Evolutionary conservation across 2,797 vertebrate genomes (phyloP), one percentile per base, ranked within the genome.

Genomic region (Falco concolor): DNA sequence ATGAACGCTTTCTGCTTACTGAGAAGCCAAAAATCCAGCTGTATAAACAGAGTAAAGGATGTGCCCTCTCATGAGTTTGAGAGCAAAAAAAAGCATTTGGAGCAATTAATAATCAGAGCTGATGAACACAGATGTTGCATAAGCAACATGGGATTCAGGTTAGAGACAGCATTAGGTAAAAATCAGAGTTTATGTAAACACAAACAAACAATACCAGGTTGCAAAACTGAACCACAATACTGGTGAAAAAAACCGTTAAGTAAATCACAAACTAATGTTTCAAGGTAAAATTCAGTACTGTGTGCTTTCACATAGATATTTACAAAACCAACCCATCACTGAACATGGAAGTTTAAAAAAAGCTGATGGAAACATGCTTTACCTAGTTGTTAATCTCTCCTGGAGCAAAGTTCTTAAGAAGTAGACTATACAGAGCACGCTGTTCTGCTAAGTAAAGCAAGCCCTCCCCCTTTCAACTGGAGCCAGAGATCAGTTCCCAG

Each of bases 201-300:
- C 3, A 3, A 87, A 20, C 0, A 0, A 76, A 75, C 34, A 61
- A 34, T 12, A 20, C 6, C 2, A 1, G 18, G 17, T 2, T 68
- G 47, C 34, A 91, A 90, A 94, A 64, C 25, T 17, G 42, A 93
- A 92, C 12, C 15, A 24, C 69, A 81, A 83, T 22, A 17, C 7
- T 24, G 34, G 23, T 57, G 22, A 56, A 73, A 84, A 65, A n/a
- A 12, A 6, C 17, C 5, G 15, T n/a, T 32, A 44, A 42, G 22
- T 67, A 45, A 83, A 86, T 12, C 15, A 6, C 54, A 73, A 57
- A 53, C 34, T 47, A 40, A 2, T 25, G 38, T 52, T 88, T 72
- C 21, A 44, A 53, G 23, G 32, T 75, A 63, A 57, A 91, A 76
- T 52, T 27, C 32, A 54, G 36, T 38, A 27, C 21, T 22, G 17